Base-by-base conservation (phyloP, 2,797 vertebrate genomes). In the Siniperca scherzeri region DNA sequence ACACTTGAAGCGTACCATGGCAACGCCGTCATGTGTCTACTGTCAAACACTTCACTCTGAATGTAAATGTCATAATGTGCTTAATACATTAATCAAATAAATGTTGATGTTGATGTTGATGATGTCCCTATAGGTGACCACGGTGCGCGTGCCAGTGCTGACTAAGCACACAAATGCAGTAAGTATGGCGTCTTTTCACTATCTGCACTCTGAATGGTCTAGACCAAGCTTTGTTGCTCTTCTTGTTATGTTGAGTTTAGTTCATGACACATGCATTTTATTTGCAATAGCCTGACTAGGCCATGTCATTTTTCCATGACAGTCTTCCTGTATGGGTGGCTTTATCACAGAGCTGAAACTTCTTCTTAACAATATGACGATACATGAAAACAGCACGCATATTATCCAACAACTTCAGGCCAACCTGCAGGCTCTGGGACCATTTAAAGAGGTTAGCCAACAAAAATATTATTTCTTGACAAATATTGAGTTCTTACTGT, bases 131-230 rank as follows among this genome's bases (percentile, higher is more conserved):
- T 22, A 91, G 90, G 0, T 3, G 2, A 0, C 8, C 0, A 2
- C 0, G 0, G 3, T 75, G 1, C 0, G 0, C 0, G 2, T 7
- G 5, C 87, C 92, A 44, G 1, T 0, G 1, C 0, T 0, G 0
- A 0, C 0, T 0, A 77, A 33, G 70, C 0, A 0, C 0, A 1
- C 0, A 0, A 1, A 75, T 1, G 0, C 13, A 1, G 93, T 94
- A 83, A 92, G 92, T 91, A 10, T 55, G 52, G 0, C 5, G 27
- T 22, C 7, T 59, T 65, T 62, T 52, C 38, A 40, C 2, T 0
- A 7, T 12, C 2, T 22, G 55, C 42, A 21, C 8, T 57, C 33
- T 50, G 2, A 57, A 10, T 3, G 1, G 0, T 30, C 12, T 50
- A 1, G 0, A 48, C 6, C 1, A 12, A 40, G 14, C 4, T 27